A percentile compares a stretch with the other conserved stretches of the same genome.
Evolutionary conservation across 1,140 invertebrate genomes (phyloP).

Genomic region (Diuraphis noxia): DNA sequence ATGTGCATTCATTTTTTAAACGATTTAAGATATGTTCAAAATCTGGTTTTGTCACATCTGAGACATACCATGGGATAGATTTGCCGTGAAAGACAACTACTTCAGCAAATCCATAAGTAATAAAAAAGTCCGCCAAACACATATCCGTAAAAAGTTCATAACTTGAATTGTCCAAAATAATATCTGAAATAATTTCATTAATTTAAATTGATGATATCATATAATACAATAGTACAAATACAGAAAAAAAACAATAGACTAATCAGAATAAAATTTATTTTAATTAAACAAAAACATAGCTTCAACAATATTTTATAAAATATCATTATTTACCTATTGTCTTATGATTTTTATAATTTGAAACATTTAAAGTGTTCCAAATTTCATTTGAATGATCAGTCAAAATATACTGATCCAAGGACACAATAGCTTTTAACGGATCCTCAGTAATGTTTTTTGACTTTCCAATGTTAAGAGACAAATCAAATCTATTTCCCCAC

Average conservation of each 20-base stretch:
- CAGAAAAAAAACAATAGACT: background rate
- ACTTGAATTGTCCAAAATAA: constrained; percentile 91
- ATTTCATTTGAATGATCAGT: constrained; percentile 45
- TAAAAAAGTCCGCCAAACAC: constrained; percentile 80
- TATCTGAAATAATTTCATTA: constrained; percentile 65
- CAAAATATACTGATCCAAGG: constrained; percentile 44
- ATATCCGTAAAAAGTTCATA: constrained; percentile 93
- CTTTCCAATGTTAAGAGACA: constrained; percentile 46
- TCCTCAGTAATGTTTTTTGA: constrained; percentile 41
- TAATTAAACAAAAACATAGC: background rate
- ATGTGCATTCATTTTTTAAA: constrained; percentile 60
- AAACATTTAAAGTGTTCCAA: constrained; percentile 22
- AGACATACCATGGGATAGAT: constrained; percentile 94
- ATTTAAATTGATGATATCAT: background rate
- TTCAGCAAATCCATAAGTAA: constrained; percentile 68
- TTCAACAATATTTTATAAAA: background rate
- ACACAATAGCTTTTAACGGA: constrained; percentile 23
- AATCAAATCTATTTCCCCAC: constrained; percentile 54
- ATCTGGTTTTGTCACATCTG: constrained; percentile 81
- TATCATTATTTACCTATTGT: constrained; percentile 17
- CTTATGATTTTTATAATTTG: background rate
- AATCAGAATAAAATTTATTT: background rate
- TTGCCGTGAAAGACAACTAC: constrained; percentile 86
- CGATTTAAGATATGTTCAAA: constrained; percentile 71
- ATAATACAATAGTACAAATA: background rate